Evolutionary conservation across 2,797 vertebrate species (phyloP), one percentile per base, ranked within the genome.

Genomic region (Chelon auratus): DNA sequence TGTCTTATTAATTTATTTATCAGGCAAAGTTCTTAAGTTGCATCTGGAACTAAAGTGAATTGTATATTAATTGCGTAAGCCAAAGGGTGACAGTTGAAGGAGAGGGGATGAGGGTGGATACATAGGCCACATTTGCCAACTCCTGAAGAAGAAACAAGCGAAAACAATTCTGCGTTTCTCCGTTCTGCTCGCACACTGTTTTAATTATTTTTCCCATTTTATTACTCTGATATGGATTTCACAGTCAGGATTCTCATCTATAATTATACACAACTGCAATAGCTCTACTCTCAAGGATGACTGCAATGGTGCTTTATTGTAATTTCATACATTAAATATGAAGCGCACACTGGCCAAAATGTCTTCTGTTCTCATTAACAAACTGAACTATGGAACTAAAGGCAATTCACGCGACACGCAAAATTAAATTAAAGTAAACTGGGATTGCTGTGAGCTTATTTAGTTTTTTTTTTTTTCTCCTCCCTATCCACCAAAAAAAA

Each of bases 351-450:
- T 18, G 47, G 56, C 64, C 74, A 54, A 73, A 68, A 72, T 62
- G 33, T 72, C 51, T 53, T 81, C 70, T 57, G 10, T 75, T 75
- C 55, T 60, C 62, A 79, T 81, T 75, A 76, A 77, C 58, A 78
- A 69, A 77, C 59, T 74, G 42, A 54, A 68, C 43, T 40, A 68
- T 10, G 65, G 70, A 83, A 85, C 77, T 72, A 74, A 88, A 85
- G 62, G 78, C 75, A 66, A 75, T 77, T 86, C 64, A 67, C 43
- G 6, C 14, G 20, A 86, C 67, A 76, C 40, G 48, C 59, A 65
- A 66, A 87, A 87, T 86, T 82, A 65, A 86, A 88, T 87, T 81
- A 81, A 75, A 74, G 71, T 75, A 84, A 89, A 86, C 75, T 74
- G 54, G 47, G 37, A 55, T 53, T 22, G 75, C 71, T 76, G 60